phyloP scores from a whole-genome alignment of 1,140 invertebrate species.

The Thalassaphorura encarpata region DNA sequence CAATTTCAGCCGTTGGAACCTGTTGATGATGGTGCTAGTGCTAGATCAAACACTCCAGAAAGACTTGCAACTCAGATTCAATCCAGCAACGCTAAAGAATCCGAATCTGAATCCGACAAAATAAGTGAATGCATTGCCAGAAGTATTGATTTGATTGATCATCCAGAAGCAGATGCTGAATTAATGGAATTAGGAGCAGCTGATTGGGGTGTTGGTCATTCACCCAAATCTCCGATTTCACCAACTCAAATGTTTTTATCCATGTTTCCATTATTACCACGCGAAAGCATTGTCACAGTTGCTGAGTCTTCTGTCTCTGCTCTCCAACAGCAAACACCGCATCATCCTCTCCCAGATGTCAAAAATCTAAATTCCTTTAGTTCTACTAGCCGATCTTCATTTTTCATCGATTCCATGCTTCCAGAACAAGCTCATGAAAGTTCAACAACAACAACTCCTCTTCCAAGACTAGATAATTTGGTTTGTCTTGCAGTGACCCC shows the following conservation, averaged over 20 bases:
- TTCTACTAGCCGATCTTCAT: conserved; percentile 14
- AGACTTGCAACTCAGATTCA: too few species aligned
- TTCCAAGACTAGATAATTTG: too few species aligned
- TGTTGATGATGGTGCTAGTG: too few species aligned
- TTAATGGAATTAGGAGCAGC: conserved; percentile 27
- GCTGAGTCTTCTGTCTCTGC: too few species aligned
- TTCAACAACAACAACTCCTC: conserved; percentile 1
- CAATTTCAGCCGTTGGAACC: too few species aligned
- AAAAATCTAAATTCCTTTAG: background rate
- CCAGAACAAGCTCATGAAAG: conserved; percentile 15
- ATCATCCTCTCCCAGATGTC: background rate
- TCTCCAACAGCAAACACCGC: background rate
- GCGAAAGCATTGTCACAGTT: conserved; percentile 15
- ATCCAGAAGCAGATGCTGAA: conserved; percentile 4
- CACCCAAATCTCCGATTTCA: conserved; percentile 29
- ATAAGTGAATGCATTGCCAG: conserved; percentile 32
- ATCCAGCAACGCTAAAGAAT: too few species aligned
- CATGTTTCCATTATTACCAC: conserved; percentile 28
- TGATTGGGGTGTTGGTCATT: conserved; percentile 17
- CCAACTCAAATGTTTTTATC: conserved; percentile 31
- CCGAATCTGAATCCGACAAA: too few species aligned
- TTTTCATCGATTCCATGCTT: conserved; percentile 30
- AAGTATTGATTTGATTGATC: conserved; percentile 30
- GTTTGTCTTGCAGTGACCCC: too few species aligned
- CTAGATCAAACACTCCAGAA: too few species aligned